phyloP scores from a whole-genome alignment of 1,140 invertebrate species.

The Sminthurinus signatus region DNA sequence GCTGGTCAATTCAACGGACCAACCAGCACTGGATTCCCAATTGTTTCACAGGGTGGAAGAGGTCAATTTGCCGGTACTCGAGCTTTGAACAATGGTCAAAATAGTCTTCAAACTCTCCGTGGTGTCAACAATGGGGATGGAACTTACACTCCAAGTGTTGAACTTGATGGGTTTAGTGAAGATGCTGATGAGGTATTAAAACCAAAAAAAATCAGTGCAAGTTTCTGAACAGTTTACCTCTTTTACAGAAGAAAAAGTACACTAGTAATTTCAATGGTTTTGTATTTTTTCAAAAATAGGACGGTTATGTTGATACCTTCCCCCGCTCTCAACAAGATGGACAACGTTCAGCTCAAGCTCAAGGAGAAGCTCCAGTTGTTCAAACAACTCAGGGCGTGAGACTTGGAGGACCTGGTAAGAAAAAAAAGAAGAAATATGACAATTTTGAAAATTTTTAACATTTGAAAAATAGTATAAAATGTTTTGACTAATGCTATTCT shows the following conservation, averaged over 20 bases:
- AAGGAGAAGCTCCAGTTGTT: no score
- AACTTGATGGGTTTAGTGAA: constrained; percentile 40
- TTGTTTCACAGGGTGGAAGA: not conserved
- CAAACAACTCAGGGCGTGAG: no score
- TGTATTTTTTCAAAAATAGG: constrained; percentile 5
- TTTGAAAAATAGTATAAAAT: no score
- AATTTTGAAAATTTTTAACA: no score
- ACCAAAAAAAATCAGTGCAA: not conserved
- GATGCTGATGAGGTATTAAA: constrained; percentile 36
- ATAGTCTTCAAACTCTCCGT: no score
- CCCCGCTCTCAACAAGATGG: constrained; percentile 8
- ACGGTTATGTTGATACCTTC: constrained; percentile 29
- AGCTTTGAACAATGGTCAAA: not conserved
- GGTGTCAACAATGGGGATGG: not conserved
- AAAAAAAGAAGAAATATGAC: no score
- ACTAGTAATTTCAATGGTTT: not conserved
- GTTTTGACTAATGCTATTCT: no score
- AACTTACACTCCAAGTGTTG: constrained; percentile 30
- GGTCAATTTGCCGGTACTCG: constrained; percentile 6
- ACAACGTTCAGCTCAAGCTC: constrained; percentile 11
- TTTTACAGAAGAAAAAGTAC: not conserved
- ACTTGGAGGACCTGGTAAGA: no score
- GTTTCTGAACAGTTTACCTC: not conserved
- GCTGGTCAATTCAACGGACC: constrained; percentile 5
- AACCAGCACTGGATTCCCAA: constrained; percentile 5